Conservation (phyloP, 2,888 invertebrate genomes). For the Eugnorisma glareosa region DNA sequence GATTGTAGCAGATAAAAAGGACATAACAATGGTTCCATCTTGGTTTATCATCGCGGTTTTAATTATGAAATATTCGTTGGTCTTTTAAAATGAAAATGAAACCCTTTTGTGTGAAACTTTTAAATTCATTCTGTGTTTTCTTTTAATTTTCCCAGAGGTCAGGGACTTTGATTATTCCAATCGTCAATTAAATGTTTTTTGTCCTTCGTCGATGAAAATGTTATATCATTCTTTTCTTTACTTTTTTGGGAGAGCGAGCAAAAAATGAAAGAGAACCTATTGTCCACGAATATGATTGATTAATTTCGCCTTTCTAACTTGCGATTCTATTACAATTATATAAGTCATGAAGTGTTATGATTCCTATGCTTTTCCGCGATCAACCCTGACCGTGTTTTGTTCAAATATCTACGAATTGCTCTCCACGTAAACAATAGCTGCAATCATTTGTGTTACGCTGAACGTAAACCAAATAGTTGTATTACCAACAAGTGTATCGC, state of each 20-base stretch:
- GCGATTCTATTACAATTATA: neutral
- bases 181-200: conserved; percentile 35
- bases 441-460: conserved; percentile 37
- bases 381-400: conserved; percentile 37
- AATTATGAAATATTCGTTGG: conserved; percentile 52
- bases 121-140: conserved; percentile 49
- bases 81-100: conserved; percentile 56
- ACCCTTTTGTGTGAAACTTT: conserved; percentile 55
- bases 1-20: conserved; percentile 29
- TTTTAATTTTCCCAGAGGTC: conserved; percentile 46
- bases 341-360: neutral
- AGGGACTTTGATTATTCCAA: conserved; percentile 43
- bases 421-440: conserved; percentile 51
- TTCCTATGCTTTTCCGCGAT: neutral
- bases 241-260: neutral
- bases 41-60: conserved; percentile 38
- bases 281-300: conserved; percentile 1
- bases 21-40: conserved; percentile 39
- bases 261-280: neutral
- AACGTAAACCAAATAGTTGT: conserved; percentile 44
- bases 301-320: neutral
- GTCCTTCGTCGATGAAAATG: conserved; percentile 18
- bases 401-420: conserved; percentile 43
- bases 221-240: conserved; percentile 15
- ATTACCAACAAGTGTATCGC: conserved; percentile 25